Evolutionary conservation across 2,888 invertebrate genomes (phyloP).

Genomic region (Notocelia uddmanniana): DNA sequence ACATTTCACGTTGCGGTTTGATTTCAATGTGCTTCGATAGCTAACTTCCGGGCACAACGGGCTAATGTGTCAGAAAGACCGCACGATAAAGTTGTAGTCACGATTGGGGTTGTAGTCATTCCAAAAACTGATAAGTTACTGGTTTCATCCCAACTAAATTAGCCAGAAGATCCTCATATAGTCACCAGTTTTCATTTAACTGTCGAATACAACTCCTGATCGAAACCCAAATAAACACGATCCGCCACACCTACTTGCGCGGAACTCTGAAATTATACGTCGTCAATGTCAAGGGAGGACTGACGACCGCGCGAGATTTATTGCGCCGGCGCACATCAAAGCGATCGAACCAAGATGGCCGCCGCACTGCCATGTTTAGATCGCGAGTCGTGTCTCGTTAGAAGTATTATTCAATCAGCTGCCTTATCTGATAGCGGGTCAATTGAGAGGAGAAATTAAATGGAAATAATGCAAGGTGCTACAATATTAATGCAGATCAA

Average conservation of each 20-base stretch:
- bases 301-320: constrained; percentile 46
- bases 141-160: no score
- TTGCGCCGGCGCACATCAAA: constrained; percentile 47
- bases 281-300: constrained; percentile 43
- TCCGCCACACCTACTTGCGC: constrained; percentile 11
- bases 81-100: no score
- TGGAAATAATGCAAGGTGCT: constrained; percentile 1
- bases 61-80: no score
- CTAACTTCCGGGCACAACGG: no score
- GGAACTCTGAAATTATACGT: constrained; percentile 45
- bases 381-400: constrained; percentile 46
- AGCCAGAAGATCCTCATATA: no score
- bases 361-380: constrained; percentile 46
- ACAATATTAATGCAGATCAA: neutral
- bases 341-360: constrained; percentile 45
- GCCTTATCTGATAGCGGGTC: constrained; percentile 46
- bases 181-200: no score
- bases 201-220: neutral
- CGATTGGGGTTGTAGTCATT: no score
- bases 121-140: no score
- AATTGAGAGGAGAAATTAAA: constrained; percentile 12
- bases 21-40: no score
- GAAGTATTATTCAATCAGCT: constrained; percentile 49
- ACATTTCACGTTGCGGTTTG: no score
- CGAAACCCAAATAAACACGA: neutral